Evolutionary conservation across 2,888 invertebrate genomes (phyloP), one percentile per base, ranked within the genome.

Genomic region (Drosophila pseudotakahashii): DNA sequence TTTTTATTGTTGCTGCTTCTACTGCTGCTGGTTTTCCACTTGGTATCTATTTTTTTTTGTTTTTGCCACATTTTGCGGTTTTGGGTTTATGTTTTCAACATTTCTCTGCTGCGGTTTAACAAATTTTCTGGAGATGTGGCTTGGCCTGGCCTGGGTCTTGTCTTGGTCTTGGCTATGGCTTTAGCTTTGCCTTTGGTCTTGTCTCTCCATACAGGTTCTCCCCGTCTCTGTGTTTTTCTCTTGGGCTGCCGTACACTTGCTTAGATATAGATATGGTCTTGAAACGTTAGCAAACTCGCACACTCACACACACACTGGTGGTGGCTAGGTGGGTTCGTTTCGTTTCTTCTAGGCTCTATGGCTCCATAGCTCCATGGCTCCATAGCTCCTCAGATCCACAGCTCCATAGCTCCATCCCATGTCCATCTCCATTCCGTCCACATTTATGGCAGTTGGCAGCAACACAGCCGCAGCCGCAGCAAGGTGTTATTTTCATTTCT

Each of bases 401-500:
- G 75, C 77, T 42, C 73, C 69, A 34, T 59, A 48, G 41, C 62
- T 59, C 59, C 59, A 63, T 75, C 75, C 70, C 74, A 70, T 70
- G 62, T 71, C 73, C 75, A 79, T 81, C 81, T 81, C 79, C 76
- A 84, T 80, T 75, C 82, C 79, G 66, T 81, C 73, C 77, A 67
- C 83, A 80, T 85, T 83, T 85, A 85, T 82, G 85, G 77, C 85
- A 82, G 81, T 73, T 75, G 72, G 77, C 76, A 81, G 71, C 60
- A 39, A 41, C 50, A 58, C 14, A 59, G 60, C 47, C 14, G 52
- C 54, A 69, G 63, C 70, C 44, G 50, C 54, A 57, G 81, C 79
- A 81, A 81, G 81, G 80, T 87, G 85, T 84, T 84, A 81, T 84
- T 86, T 87, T 87, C 82, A 85, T 82, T 88, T 86, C 82, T 87